Conservation (phyloP, 2,113 vertebrate species). For the Nannobrachium achirus region DNA sequence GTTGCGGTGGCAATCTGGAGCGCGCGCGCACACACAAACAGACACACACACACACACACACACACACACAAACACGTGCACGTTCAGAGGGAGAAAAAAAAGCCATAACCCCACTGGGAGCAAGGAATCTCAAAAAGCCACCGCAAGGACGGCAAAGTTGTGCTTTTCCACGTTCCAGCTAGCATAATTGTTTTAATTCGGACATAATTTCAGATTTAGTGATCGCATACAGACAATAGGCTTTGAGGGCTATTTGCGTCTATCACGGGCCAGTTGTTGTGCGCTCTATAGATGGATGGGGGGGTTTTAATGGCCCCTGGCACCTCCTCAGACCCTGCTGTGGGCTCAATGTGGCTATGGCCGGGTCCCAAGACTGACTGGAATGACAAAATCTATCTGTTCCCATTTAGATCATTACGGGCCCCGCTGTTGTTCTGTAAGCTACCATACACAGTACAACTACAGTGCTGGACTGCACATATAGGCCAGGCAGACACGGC, state of each 20-base stretch:
- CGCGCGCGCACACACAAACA: conserved; percentile 49
- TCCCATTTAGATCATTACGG: conserved; percentile 43
- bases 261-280: conserved; percentile 57
- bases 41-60: conserved; percentile 26
- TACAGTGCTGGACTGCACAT: not conserved
- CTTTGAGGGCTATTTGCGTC: conserved; percentile 55
- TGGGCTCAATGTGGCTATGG: conserved; percentile 70
- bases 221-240: conserved; percentile 71
- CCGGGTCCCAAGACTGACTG: conserved; percentile 62
- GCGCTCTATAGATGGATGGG: conserved; percentile 53
- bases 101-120: conserved; percentile 56
- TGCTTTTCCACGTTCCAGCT: conserved; percentile 46
- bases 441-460: conserved; percentile 16
- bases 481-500: too few species aligned
- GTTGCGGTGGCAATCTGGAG: conserved; percentile 62
- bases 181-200: conserved; percentile 76
- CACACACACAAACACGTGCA: conserved; percentile 24
- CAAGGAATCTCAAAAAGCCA: conserved; percentile 48
- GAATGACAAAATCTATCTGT: conserved; percentile 64
- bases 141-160: conserved; percentile 62
- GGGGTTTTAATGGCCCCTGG: conserved; percentile 70
- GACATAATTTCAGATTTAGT: conserved; percentile 75
- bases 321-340: conserved; percentile 67
- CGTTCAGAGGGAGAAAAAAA: conserved; percentile 2
- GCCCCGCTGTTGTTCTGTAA: conserved; percentile 26